Base-by-base conservation (phyloP, 2,113 vertebrate species). In the Myxocyprinus asiaticus region DNA sequence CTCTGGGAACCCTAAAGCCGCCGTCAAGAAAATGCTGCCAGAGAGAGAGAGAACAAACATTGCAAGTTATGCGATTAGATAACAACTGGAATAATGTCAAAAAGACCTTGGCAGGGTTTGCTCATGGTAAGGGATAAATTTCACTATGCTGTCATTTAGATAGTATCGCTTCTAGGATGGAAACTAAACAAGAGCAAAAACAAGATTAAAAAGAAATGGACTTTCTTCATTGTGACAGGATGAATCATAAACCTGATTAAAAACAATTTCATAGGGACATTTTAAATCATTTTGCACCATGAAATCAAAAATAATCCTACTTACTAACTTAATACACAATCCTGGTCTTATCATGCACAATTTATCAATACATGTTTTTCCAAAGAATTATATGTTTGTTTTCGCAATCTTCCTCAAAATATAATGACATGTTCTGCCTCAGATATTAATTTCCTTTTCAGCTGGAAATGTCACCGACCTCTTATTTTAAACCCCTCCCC, bases 1-100 rank as follows among this genome's bases (percentile, higher is more conserved):
- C 89, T 99, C 98, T 43, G 98, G 98, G 89, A 99, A 99, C 2
- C 97, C 98, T 79, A 99, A 91, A 15, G 97, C 97, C 43, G 98
- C 98, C 9, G 98, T 99, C 90, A 99, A 86, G 92, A 99, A 99
- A 91, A 99, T 99, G 79, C 98, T 99, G 69, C 47, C 86, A 44
- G 73, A 80, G 10, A 51, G 22, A 33, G 22, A 33, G 22, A 14
- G 33, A 12, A 74, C 63, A 43, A 11, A 68, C 53, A 15, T n/a
- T n/a, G 9, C n/a, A 9, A 53, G 47, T 12, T 15, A 53, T 8
- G 6, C 3, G 59, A 45, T 33, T 33, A 33, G 22, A 65, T 65
- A 53, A 65, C 47, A 76, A 65, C 48, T 76, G 74, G 74, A 76
- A 53, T 7, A 65, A 14, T 55, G 62, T 76, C 74, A 76, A 76